A percentile compares a stretch with the other conserved stretches of the same genome.
These are phyloP conservation scores for Watersipora subatra DNA, from an alignment of 1,140 invertebrate genomes.

Conservation along the genomic window DNA sequence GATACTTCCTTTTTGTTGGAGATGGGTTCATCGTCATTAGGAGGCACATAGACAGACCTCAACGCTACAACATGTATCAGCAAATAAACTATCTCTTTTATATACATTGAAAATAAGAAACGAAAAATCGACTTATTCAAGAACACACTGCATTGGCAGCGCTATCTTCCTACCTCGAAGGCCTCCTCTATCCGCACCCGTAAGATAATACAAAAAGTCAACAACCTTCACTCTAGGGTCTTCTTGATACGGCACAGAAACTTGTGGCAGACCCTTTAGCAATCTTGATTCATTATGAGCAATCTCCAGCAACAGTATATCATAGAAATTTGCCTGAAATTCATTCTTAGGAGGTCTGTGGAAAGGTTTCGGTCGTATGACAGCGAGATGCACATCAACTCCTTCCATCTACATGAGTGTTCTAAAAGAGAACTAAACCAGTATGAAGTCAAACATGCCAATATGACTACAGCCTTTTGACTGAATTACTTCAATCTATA, in stretches of 20 bases:
- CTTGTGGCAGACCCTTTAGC: neutral
- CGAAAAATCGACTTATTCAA: too few relatives aligned
- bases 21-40: neutral
- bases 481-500: too few relatives aligned
- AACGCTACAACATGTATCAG: neutral
- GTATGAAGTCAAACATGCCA: too few relatives aligned
- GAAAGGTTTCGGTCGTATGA: slow-evolving; percentile 1
- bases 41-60: neutral
- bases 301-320: neutral
- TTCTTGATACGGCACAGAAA: neutral
- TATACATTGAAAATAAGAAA: too few relatives aligned
- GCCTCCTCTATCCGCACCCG: neutral
- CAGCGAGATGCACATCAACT: neutral
- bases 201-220: neutral
- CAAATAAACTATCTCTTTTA: too few relatives aligned
- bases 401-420: too few relatives aligned
- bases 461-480: too few relatives aligned
- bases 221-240: neutral
- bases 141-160: too few relatives aligned
- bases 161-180: neutral
- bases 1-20: neutral
- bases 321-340: neutral
- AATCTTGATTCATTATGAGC: neutral
- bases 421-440: too few relatives aligned
- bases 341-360: neutral